A percentile compares a stretch with the other conserved stretches of the same genome.
Evolutionary conservation across 2,888 invertebrate genomes (phyloP).

Genomic region (Acronicta psi): DNA sequence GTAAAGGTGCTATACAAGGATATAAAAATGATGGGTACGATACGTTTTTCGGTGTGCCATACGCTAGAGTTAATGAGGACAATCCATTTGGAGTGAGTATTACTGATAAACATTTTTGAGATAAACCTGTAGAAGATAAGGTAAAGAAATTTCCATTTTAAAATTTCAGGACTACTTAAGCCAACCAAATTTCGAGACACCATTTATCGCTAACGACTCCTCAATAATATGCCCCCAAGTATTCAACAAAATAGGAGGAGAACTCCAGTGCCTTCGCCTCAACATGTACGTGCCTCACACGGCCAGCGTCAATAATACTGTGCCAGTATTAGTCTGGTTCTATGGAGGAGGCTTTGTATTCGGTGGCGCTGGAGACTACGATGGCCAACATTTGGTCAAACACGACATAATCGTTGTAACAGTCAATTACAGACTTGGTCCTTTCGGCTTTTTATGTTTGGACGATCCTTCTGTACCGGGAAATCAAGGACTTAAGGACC

Average conservation of each 20-base stretch:
- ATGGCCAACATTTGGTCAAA: slow-evolving; percentile 66
- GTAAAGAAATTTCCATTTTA: not conserved
- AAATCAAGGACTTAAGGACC: slow-evolving; percentile 77
- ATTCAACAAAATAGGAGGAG: slow-evolving; percentile 45
- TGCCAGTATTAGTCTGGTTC: slow-evolving; percentile 78
- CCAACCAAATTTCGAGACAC: slow-evolving; percentile 58
- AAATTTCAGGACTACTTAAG: slow-evolving; percentile 61
- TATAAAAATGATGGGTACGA: slow-evolving; percentile 64
- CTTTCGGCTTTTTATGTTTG: slow-evolving; percentile 78
- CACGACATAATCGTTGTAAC: slow-evolving; percentile 68
- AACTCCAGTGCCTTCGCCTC: slow-evolving; percentile 64
- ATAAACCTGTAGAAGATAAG: too few species aligned
- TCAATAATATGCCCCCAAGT: slow-evolving; percentile 67
- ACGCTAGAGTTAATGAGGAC: slow-evolving; percentile 67
- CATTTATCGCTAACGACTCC: slow-evolving; percentile 67
- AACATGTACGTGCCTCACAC: slow-evolving; percentile 66
- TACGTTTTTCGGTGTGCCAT: slow-evolving; percentile 77
- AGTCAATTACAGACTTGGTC: slow-evolving; percentile 75
- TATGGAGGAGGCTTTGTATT: slow-evolving; percentile 73
- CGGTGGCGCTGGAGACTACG: slow-evolving; percentile 69
- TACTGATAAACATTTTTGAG: not conserved
- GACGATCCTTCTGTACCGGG: slow-evolving; percentile 67
- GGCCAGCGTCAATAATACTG: slow-evolving; percentile 39
- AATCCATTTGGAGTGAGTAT: slow-evolving; percentile 77
- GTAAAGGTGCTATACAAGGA: slow-evolving; percentile 64